These are phyloP conservation scores for Coccyzus lansbergi DNA, from an alignment of 2,797 vertebrate genomes.

Conservation along the genomic window DNA sequence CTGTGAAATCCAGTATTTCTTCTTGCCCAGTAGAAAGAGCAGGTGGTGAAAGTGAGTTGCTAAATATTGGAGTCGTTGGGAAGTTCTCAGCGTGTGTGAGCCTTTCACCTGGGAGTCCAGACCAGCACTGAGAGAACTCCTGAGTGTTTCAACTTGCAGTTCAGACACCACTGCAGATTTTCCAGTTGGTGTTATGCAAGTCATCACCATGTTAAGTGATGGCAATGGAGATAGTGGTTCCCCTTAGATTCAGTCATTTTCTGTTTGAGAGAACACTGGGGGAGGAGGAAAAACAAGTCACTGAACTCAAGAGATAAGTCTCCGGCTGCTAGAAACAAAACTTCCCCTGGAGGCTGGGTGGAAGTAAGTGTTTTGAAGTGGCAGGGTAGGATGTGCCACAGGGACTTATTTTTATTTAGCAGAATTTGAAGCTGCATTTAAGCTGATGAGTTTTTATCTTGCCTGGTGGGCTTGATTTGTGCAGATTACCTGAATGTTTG, in stretches of 20 bases:
- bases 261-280: not conserved
- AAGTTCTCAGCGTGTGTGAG: not conserved
- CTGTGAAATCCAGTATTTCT: not conserved
- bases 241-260: not conserved
- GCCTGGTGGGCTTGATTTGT: not conserved
- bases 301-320: not conserved
- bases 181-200: not conserved
- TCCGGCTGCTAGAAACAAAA: not conserved
- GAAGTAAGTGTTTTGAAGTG: not conserved
- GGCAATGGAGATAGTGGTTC: not conserved
- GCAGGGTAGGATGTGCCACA: not conserved
- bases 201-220: fast-evolving
- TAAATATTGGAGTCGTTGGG: not conserved
- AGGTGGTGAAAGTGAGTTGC: not conserved
- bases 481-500: not conserved
- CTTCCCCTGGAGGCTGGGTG: not conserved
- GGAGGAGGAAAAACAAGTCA: not conserved
- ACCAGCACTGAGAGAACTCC: not conserved
- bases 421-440: not conserved
- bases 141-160: not conserved
- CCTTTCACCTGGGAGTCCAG: not conserved
- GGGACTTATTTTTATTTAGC: not conserved
- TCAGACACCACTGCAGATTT: not conserved
- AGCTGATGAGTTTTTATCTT: not conserved
- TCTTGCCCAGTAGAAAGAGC: not conserved